These are phyloP conservation scores for Bradysia coprophila DNA, from an alignment of 1,140 invertebrate species.

Conservation along the genomic window DNA sequence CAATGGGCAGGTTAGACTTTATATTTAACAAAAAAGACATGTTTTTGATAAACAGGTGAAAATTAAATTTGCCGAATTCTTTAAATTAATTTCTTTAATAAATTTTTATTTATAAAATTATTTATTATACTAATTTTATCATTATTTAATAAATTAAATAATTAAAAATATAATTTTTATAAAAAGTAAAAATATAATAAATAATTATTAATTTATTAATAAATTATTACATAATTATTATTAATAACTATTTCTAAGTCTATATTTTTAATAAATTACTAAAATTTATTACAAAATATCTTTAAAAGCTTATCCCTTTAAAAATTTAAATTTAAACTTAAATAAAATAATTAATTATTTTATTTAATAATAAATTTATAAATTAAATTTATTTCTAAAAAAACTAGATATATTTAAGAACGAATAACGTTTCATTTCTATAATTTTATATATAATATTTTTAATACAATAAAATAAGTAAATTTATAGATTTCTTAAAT, in stretches of 20 bases:
- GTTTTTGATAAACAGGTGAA: slow-evolving; percentile 59
- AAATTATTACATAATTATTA: slow-evolving; percentile 21
- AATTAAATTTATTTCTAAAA: slow-evolving; percentile 38
- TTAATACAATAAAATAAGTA: slow-evolving; percentile 29
- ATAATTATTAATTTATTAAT: slow-evolving; percentile 18
- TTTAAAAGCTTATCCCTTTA: slow-evolving; percentile 19
- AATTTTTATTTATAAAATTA: slow-evolving; percentile 16
- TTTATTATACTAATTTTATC: slow-evolving; percentile 31
- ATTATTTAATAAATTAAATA: slow-evolving; percentile 23
- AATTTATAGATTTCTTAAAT: slow-evolving; percentile 29
- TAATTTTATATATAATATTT: slow-evolving; percentile 34
- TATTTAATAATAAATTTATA: slow-evolving; percentile 20
- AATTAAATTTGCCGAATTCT: slow-evolving; percentile 41
- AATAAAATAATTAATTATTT: slow-evolving; percentile 24
- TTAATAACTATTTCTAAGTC: slow-evolving; percentile 23
- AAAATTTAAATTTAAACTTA: slow-evolving; percentile 25
- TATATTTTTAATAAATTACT: slow-evolving; percentile 19
- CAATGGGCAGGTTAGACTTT: slow-evolving; percentile 39
- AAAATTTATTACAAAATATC: slow-evolving; percentile 18
- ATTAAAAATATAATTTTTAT: slow-evolving; percentile 25
- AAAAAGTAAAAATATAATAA: slow-evolving; percentile 22
- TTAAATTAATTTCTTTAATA: slow-evolving; percentile 25
- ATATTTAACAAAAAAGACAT: slow-evolving; percentile 38
- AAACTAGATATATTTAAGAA: slow-evolving; percentile 42
- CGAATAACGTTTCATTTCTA: slow-evolving; percentile 39